Conservation (phyloP, 2,888 invertebrate genomes). For the Volucella inanis region DNA sequence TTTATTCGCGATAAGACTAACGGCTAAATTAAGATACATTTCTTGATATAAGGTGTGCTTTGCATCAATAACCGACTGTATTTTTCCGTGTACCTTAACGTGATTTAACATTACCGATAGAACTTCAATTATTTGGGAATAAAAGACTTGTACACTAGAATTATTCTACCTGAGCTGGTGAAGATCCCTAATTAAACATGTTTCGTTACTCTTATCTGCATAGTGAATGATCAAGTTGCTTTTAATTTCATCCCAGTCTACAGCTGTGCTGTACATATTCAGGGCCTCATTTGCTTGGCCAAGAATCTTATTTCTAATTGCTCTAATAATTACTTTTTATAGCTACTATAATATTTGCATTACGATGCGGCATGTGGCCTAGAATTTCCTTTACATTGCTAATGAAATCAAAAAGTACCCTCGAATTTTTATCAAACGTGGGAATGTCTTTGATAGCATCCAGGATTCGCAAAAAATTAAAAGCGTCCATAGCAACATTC, state of each 20-base stretch:
- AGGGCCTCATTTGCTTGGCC: constrained; percentile 58
- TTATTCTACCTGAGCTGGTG: constrained; percentile 26
- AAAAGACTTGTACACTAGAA: constrained; percentile 33
- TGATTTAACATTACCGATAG: constrained; percentile 46
- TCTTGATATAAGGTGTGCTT: constrained; percentile 34
- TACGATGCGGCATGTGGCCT: too few relatives aligned
- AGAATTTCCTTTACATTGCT: neutral
- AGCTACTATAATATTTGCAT: too few relatives aligned
- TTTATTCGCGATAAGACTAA: too few relatives aligned
- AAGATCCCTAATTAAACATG: constrained; percentile 30
- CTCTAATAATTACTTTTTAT: constrained; percentile 1
- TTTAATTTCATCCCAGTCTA: constrained; percentile 36
- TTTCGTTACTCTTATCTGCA: constrained; percentile 39
- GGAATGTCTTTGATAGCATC: constrained; percentile 15
- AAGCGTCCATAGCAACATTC: too few relatives aligned
- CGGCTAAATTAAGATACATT: constrained; percentile 59
- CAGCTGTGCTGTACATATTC: constrained; percentile 53
- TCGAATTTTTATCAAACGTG: constrained; percentile 24
- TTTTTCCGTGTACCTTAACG: constrained; percentile 42
- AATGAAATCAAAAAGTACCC: constrained; percentile 24
- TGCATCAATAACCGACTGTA: constrained; percentile 10
- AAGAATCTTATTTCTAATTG: constrained; percentile 61
- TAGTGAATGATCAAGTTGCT: constrained; percentile 33
- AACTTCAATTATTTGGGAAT: constrained; percentile 51
- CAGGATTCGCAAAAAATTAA: constrained; percentile 3